Base-by-base conservation (phyloP, 2,888 invertebrate species). In the Drosophila stalkeri region DNA sequence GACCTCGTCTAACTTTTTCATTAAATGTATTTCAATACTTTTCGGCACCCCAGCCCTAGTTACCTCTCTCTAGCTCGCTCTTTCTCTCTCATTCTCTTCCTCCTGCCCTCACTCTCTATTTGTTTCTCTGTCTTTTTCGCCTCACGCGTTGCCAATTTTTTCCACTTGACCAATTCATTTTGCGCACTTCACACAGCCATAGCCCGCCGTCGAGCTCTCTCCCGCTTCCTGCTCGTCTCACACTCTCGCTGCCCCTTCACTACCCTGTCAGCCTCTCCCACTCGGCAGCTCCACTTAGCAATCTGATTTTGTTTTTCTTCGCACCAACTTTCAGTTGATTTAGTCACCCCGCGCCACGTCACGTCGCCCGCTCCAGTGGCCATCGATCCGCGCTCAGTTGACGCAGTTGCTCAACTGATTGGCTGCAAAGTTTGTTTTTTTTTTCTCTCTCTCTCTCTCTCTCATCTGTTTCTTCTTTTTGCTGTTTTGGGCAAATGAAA, bases 151-250 rank as follows among this genome's bases (percentile, higher is more conserved):
- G 75, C 75, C 84, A 88, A 88, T 88, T 81, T 88, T 78, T 86
- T 86, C 86, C 85, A 86, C 89, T 88, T 86, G 85, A 86, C 85
- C 85, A 88, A 86, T 88, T 88, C 89, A 88, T 85, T 85, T 85
- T 86, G 83, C 77, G 81, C 81, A 76, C 80, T 80, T 79, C 73
- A 67, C 79, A 68, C 64, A 80, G 64, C 75, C 61, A 57, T 56
- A 52, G 20, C 65, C 51, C 55, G 27, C 46, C 35, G 39, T 11
- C 6, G 12, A 33, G 46, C 23, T 3, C 46, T 1, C 9, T 12
- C 8, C 16, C 43, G 16, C 37, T 37, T 11, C 1, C 4, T 37
- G 33, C 49, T 4, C 33, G 33, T 4, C 31, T 43, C 18, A 2
- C 33, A 18, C 37, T 37, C n/a, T n/a, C n/a, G n/a, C n/a, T n/a